These are phyloP conservation scores for Chromoteleia sp. DNA, from an alignment of 2,888 invertebrate genomes.

Conservation along the genomic window DNA sequence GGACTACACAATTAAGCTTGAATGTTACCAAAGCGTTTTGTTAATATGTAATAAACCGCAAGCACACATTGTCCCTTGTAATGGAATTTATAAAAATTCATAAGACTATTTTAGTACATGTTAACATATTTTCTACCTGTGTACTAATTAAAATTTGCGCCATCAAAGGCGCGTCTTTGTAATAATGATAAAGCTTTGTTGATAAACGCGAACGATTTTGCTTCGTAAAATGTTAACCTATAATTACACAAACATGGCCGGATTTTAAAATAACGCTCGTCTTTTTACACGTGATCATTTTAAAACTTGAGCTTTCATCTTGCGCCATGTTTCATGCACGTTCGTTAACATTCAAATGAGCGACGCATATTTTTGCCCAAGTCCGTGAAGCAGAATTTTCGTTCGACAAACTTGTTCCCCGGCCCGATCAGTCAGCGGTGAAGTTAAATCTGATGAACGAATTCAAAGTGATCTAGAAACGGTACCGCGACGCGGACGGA, in stretches of 20 bases:
- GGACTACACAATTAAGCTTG: too few relatives aligned
- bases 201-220: conserved; percentile 26
- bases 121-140: too few relatives aligned
- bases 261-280: conserved; percentile 31
- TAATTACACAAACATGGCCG: conserved; percentile 33
- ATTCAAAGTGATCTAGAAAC: conserved; percentile 8
- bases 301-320: not conserved
- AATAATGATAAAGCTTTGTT: conserved; percentile 35
- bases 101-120: too few relatives aligned
- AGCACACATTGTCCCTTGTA: too few relatives aligned
- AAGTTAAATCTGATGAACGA: conserved; percentile 8
- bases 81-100: too few relatives aligned
- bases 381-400: not conserved
- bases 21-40: too few relatives aligned
- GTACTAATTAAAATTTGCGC: conserved; percentile 27
- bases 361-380: conserved; percentile 2
- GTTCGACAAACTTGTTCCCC: too few relatives aligned
- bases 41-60: too few relatives aligned
- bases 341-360: conserved; percentile 35
- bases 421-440: too few relatives aligned
- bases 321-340: not conserved
- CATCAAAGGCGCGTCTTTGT: conserved; percentile 33
- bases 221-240: conserved; percentile 21
- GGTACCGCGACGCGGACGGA: not conserved
- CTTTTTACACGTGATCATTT: conserved; percentile 5